Evolutionary conservation across 2,113 vertebrate species (phyloP).

Genomic region (Suncus etruscus): DNA sequence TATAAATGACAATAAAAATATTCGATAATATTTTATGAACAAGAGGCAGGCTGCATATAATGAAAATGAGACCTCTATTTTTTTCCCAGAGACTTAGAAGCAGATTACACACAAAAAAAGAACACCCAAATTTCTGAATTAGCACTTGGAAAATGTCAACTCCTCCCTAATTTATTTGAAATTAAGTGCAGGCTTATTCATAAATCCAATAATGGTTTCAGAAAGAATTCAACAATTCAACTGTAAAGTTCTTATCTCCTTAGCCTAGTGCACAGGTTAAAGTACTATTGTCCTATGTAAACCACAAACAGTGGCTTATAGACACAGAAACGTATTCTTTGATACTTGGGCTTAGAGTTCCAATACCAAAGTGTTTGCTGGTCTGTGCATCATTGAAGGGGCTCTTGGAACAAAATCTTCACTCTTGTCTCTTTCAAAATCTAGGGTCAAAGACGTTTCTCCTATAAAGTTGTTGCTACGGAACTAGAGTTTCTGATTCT

Average conservation of each 20-base stretch:
- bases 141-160: neutral
- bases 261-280: neutral
- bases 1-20: neutral
- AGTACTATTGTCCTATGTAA: neutral
- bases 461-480: fast-evolving
- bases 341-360: neutral
- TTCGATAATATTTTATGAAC: neutral
- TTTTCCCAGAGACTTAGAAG: neutral
- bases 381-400: fast-evolving
- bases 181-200: neutral
- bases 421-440: neutral
- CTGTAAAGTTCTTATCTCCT: neutral
- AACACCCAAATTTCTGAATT: slow-evolving; percentile 13
- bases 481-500: fast-evolving
- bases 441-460: fast-evolving
- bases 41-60: neutral
- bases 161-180: neutral
- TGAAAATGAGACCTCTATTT: neutral
- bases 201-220: neutral
- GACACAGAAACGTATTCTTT: neutral
- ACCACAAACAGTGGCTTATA: neutral
- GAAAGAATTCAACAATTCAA: neutral
- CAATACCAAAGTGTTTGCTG: fast-evolving
- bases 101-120: neutral
- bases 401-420: neutral